Evolutionary conservation across 2,888 invertebrate species (phyloP), one percentile per base, ranked within the genome.

Genomic region (Exephanes ischioxanthus): DNA sequence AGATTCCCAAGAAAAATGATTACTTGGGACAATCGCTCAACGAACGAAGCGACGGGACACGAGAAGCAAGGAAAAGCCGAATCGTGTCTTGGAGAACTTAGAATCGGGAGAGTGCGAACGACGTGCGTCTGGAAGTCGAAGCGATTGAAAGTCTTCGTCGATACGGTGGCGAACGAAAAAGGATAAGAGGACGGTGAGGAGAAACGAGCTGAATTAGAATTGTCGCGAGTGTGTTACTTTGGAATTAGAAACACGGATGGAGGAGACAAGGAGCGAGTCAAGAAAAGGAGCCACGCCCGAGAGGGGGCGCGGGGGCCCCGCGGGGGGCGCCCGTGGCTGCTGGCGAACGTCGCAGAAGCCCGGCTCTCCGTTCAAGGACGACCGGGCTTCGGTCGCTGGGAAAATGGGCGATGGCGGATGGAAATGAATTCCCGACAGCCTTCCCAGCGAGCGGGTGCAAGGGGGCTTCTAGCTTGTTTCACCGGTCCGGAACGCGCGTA

Each of bases 401-500:
- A 85, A 87, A 87, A 88, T 88, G 81, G 84, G 88, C 80, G 87
- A 86, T 88, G 86, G 83, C 81, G 85, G 76, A 85, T 88, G 83
- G 83, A 87, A 86, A 88, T 86, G 80, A 85, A 86, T 87, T 87
- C 78, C 68, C 66, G 81, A 68, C 73, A 82, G 83, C 76, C 79
- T 55, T 67, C 19, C 11, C 58, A 11, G 53, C 77, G 51, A 76
- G 55, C 75, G 41, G 72, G 58, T n/a, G 45, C 33, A 33, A 68
- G 70, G 61, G 61, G n/a, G 19, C 61, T 19, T 67, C 41, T 41
- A 19, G 76, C 67, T 26, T 45, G 79, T 83, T 85, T 67, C 76
- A 71, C 45, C 71, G 53, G 75, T 80, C 71, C 63, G 51, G 45
- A 66, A 33, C 76, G 75, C 75, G 53, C 53, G 72, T 61, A 26